Conservation (phyloP, 2,797 vertebrate species). For the Phoebastria nigripes region DNA sequence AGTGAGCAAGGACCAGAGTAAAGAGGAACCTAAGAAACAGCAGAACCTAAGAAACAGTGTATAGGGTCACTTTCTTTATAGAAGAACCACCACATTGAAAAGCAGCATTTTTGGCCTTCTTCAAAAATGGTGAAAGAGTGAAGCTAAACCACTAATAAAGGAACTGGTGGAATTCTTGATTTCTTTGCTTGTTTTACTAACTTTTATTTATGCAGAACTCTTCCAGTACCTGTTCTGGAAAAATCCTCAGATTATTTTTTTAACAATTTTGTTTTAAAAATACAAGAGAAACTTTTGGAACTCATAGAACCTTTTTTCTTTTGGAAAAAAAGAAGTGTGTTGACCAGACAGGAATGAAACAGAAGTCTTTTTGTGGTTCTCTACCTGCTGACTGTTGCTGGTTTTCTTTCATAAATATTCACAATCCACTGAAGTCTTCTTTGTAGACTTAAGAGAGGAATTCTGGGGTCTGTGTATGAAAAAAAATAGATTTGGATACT, state of each 20-base stretch:
- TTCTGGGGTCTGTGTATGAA: not conserved
- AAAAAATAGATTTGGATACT: not conserved
- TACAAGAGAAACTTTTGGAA: not conserved
- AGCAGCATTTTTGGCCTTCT: not conserved
- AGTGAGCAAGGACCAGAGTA: not conserved
- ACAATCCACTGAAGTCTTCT: not conserved
- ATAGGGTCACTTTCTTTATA: not conserved
- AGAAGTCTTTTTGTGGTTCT: not conserved
- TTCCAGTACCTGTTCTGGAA: not conserved
- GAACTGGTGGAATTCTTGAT: not conserved
- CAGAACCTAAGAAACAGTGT: not conserved
- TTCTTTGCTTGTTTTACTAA: not conserved
- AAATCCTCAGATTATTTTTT: not conserved
- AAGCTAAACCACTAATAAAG: not conserved
- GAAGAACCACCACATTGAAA: not conserved
- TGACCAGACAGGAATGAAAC: not conserved
- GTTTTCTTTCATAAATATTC: not conserved
- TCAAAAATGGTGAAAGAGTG: not conserved
- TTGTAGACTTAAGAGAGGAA: not conserved
- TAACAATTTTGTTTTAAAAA: not conserved
- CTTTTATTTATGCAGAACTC: not conserved
- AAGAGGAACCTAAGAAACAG: not conserved
- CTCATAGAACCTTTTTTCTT: not conserved
- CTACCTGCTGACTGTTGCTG: not conserved
- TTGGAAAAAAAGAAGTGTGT: not conserved